Conservation (phyloP, 2,888 invertebrate genomes). For the Tridacna crocea region DNA sequence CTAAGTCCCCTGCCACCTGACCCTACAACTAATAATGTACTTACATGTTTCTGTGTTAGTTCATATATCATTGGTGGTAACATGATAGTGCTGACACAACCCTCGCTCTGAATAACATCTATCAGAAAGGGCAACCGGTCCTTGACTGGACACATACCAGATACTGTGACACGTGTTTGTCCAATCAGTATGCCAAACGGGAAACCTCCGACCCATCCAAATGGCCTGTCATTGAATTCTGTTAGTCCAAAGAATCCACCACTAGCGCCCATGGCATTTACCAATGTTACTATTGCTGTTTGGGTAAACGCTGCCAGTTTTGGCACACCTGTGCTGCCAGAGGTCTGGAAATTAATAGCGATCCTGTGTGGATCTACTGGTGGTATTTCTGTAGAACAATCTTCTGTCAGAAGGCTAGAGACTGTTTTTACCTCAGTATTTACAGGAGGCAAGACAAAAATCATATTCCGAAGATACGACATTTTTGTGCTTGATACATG, state of each 20-base stretch:
- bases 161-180: conserved; percentile 30
- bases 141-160: conserved; percentile 16
- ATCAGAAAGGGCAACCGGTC: conserved; percentile 11
- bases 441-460: conserved; percentile 6
- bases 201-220: conserved; percentile 40
- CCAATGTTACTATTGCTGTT: background rate
- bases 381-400: conserved; percentile 6
- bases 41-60: background rate
- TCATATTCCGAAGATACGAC: conserved; percentile 30
- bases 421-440: conserved; percentile 15
- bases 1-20: too few species aligned
- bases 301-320: conserved; percentile 35
- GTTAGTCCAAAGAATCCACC: background rate
- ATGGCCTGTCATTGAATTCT: conserved; percentile 34
- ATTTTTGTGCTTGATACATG: conserved; percentile 20
- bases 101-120: conserved; percentile 23
- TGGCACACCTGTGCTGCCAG: conserved; percentile 50
- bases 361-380: conserved; percentile 8
- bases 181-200: conserved; percentile 25
- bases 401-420: conserved; percentile 2
- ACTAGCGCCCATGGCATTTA: background rate
- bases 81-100: conserved; percentile 9
- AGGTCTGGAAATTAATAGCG: conserved; percentile 41
- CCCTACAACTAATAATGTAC: background rate
- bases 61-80: conserved; percentile 16